These are phyloP conservation scores for Kuschelorhynchus macadamiae DNA, from an alignment of 2,888 invertebrate genomes.

Conservation along the genomic window DNA sequence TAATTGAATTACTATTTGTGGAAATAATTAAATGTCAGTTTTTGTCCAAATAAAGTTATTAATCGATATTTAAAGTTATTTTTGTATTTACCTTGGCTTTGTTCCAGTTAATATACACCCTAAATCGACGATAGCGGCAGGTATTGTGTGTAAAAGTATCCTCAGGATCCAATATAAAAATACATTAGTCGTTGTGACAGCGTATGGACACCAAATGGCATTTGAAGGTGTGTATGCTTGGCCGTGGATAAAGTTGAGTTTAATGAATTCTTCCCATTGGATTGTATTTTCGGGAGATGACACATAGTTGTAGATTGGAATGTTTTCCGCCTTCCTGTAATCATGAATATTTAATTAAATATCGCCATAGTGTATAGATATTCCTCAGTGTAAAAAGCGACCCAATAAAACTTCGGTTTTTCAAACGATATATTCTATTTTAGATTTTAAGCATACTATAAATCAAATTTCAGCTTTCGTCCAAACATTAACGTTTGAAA, in stretches of 20 bases:
- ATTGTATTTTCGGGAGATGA: constrained; percentile 85
- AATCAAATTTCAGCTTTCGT: too few species aligned
- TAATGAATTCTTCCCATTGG: constrained; percentile 81
- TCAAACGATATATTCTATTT: too few species aligned
- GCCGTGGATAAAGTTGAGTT: constrained; percentile 71
- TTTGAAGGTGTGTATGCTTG: constrained; percentile 70
- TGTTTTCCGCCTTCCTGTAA: constrained; percentile 71
- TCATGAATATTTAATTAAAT: constrained; percentile 24
- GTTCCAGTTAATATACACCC: constrained; percentile 67
- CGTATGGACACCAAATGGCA: constrained; percentile 70
- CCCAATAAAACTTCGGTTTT: too few species aligned
- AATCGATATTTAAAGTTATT: too few species aligned
- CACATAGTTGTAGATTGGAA: constrained; percentile 81
- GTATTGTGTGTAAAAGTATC: constrained; percentile 74
- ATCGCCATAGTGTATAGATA: not conserved
- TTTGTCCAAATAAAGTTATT: too few species aligned
- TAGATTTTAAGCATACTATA: too few species aligned
- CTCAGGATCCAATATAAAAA: constrained; percentile 67
- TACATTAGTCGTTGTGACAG: constrained; percentile 59
- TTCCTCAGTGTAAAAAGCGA: not conserved
- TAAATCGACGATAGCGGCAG: constrained; percentile 75
- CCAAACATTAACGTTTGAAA: too few species aligned
- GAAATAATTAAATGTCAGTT: too few species aligned
- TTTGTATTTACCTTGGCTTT: constrained; percentile 67
- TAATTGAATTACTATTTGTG: too few species aligned